Conservation (phyloP, 2,113 vertebrate species). For the Echinops telfairi region DNA sequence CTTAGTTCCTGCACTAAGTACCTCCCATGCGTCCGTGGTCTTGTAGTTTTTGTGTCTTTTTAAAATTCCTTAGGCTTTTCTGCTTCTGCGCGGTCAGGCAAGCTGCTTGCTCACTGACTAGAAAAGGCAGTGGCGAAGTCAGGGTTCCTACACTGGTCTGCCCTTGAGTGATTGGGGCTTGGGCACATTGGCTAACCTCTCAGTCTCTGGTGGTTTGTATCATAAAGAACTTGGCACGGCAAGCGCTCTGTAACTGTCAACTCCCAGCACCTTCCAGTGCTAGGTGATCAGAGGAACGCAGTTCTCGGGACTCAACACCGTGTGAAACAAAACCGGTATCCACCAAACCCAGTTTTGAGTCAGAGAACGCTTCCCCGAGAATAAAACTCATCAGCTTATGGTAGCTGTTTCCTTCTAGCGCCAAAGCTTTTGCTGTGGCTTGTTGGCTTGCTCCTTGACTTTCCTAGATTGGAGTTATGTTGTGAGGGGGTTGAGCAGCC, state of each 20-base stretch:
- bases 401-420: not conserved
- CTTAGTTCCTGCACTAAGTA: not conserved
- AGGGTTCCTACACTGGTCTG: not conserved
- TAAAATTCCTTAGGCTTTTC: not conserved
- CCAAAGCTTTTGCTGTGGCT: not conserved
- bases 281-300: not conserved
- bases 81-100: not conserved
- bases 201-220: not conserved
- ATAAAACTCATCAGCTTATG: not conserved
- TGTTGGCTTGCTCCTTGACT: not conserved
- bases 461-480: not conserved
- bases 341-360: not conserved
- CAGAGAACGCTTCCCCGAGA: not conserved
- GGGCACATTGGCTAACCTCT: not conserved
- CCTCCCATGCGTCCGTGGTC: not conserved
- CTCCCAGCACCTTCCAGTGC: not conserved
- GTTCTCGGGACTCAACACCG: not conserved
- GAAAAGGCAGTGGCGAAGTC: not conserved
- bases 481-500: not conserved
- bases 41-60: not conserved
- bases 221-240: constrained; percentile 6
- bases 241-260: not conserved
- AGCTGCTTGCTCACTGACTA: not conserved
- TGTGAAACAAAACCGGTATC: constrained; percentile 1
- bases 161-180: not conserved